phyloP scores from a whole-genome alignment of 2,797 vertebrate genomes.

The Clamator glandarius region DNA sequence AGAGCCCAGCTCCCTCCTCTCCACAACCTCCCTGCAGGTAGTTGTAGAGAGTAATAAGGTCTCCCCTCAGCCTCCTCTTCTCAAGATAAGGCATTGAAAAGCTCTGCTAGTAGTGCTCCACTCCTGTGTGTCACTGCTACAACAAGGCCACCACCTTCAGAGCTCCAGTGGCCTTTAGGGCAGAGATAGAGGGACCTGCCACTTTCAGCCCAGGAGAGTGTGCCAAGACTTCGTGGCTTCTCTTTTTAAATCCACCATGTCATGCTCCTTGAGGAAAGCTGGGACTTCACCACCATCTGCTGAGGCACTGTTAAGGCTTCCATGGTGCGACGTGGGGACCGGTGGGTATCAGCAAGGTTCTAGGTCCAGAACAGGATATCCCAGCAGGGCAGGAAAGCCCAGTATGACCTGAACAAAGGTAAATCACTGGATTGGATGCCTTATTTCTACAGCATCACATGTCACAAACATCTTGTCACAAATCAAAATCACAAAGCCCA shows the following conservation, averaged over 20 bases:
- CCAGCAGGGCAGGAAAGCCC: neutral
- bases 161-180: neutral
- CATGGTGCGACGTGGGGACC: accelerated
- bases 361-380: neutral
- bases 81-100: neutral
- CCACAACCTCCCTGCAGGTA: too few relatives aligned
- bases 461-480: neutral
- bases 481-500: neutral
- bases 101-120: neutral
- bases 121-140: neutral
- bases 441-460: neutral
- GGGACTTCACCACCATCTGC: neutral
- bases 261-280: neutral
- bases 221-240: neutral
- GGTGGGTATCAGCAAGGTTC: accelerated
- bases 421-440: neutral
- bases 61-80: too few relatives aligned
- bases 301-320: neutral
- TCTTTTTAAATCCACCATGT: neutral
- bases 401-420: neutral
- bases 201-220: neutral
- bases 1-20: too few relatives aligned
- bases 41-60: too few relatives aligned
- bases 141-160: neutral
- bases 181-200: neutral